These are phyloP conservation scores for Lymantria dispar DNA, from an alignment of 2,888 invertebrate species.

Conservation along the genomic window DNA sequence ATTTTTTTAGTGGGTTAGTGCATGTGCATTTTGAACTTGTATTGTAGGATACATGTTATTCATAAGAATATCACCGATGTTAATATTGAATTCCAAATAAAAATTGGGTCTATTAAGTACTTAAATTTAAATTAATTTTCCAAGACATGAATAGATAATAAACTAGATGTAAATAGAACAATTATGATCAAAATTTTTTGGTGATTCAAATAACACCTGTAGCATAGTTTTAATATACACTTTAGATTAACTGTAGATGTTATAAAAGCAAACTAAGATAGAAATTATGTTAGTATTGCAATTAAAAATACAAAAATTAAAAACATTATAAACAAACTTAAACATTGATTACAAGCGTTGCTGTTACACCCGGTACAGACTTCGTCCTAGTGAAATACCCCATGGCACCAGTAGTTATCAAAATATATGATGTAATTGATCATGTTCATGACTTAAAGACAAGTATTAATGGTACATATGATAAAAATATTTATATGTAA, in stretches of 20 bases:
- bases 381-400: no score
- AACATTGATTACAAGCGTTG: neutral
- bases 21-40: no score
- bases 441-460: no score
- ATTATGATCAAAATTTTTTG: constrained; percentile 2
- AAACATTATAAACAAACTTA: constrained; percentile 34
- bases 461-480: no score
- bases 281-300: constrained; percentile 33
- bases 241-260: constrained; percentile 28
- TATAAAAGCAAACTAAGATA: constrained; percentile 22
- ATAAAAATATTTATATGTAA: no score
- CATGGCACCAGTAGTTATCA: no score
- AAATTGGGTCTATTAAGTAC: neutral
- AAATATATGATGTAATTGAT: no score
- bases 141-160: constrained; percentile 16
- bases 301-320: constrained; percentile 17
- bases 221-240: constrained; percentile 5
- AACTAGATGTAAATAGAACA: constrained; percentile 29
- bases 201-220: constrained; percentile 6
- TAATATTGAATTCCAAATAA: no score
- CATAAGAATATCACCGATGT: no score
- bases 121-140: constrained; percentile 10
- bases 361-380: neutral
- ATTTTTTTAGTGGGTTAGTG: neutral
- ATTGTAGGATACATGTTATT: no score